A percentile compares a stretch with the other conserved stretches of the same genome.
These are phyloP conservation scores for Eulemur rufifrons DNA, from an alignment of 2,113 vertebrate genomes.

Conservation along the genomic window DNA sequence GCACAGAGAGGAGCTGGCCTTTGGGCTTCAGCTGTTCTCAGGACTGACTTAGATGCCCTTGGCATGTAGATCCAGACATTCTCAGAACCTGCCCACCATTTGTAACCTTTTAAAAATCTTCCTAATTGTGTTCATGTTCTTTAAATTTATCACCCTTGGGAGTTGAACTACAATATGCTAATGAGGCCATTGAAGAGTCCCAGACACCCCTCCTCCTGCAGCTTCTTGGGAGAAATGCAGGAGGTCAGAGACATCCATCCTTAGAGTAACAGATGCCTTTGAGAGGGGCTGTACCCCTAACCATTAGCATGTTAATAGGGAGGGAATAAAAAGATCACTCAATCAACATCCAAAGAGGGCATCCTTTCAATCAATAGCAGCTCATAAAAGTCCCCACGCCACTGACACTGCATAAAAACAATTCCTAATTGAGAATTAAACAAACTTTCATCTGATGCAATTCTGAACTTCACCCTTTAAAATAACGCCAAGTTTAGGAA, in stretches of 20 bases:
- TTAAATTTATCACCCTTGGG: conserved; percentile 53
- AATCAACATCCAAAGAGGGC: conserved; percentile 53
- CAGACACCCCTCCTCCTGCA: neutral
- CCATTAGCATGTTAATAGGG: conserved; percentile 71
- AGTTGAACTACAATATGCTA: neutral
- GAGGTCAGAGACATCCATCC: conserved; percentile 67
- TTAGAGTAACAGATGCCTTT: conserved; percentile 43
- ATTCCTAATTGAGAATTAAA: conserved; percentile 72
- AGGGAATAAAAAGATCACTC: conserved; percentile 72
- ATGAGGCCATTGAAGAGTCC: conserved; percentile 57
- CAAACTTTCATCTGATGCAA: conserved; percentile 65
- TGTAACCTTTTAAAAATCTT: conserved; percentile 55
- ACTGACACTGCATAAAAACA: conserved; percentile 50
- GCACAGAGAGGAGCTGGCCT: conserved; percentile 53
- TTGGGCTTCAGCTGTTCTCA: conserved; percentile 62
- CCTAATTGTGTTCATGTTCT: conserved; percentile 63
- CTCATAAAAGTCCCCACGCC: conserved; percentile 48
- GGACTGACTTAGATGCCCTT: conserved; percentile 61
- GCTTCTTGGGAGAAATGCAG: conserved; percentile 36
- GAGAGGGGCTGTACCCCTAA: conserved; percentile 33
- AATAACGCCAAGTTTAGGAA: conserved; percentile 65
- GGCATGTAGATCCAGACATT: conserved; percentile 54
- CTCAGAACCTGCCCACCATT: conserved; percentile 53
- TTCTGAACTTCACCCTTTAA: conserved; percentile 67
- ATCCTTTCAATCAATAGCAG: conserved; percentile 60